Base-by-base conservation (phyloP, 2,888 invertebrate species). In the Spilarctia lutea region DNA sequence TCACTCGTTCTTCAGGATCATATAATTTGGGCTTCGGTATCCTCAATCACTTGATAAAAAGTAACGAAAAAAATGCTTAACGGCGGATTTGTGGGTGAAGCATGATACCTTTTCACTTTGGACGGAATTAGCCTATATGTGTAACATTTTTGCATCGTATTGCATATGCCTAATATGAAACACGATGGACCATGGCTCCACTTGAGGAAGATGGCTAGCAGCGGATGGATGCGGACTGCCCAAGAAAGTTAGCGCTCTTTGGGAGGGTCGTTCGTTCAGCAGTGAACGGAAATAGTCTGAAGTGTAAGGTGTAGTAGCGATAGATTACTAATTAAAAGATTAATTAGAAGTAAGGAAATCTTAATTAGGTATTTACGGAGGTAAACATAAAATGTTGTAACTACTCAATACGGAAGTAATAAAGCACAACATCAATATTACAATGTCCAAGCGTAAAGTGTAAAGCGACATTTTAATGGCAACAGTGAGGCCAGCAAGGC, bases 341-440 rank as follows among this genome's bases (percentile, higher is more conserved):
- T 20, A 52, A 1, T 52, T 52, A 24, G 24, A 27, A 16, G 13
- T 0, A 8, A 56, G 56, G 18, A 71, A 66, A 56, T 72, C 45
- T 73, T 66, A 30, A 42, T 16, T 45, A 20, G 39, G 60, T 33
- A 52, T 75, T 75, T 73, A 85, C 73, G 75, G 45, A 60, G 71
- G 75, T 73, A 82, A 73, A 82, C 79, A 83, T 75, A 78, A 83
- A 79, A 77, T 74, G 70, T 75, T 79, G 77, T 81, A 77, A 80
- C 79, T 79, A 81, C 73, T 82, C 78, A 80, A 83, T 85, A 85
- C 71, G 79, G 80, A 78, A 79, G 77, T 83, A 83, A 80, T 88
- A 89, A 87, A 88, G 82, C 75, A 82, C 76, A 79, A 81, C 83
- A 86, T 88, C 81, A 88, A 84, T 75, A 75, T 79, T 79, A 81